Conservation (phyloP, 2,888 invertebrate species). For the Coenonympha arcania region DNA sequence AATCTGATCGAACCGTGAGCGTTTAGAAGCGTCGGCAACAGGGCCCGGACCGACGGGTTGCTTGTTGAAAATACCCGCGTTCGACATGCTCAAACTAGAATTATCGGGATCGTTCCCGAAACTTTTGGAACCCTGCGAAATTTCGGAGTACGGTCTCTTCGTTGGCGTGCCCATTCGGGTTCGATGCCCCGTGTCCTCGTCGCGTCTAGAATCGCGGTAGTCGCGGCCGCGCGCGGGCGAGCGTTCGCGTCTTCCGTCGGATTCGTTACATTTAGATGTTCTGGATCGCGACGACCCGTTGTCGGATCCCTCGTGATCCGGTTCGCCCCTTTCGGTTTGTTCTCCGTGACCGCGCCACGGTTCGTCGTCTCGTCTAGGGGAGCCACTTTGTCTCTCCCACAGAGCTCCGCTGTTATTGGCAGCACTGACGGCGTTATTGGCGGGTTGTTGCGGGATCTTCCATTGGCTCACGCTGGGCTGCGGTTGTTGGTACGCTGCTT, state of each 20-base stretch:
- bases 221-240: background rate
- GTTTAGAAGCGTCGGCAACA: no score
- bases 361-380: background rate
- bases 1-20: no score
- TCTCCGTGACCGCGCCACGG: background rate
- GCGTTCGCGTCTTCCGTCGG: background rate
- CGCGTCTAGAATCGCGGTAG: background rate
- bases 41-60: no score
- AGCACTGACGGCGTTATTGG: background rate
- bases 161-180: no score
- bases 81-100: no score
- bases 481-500: slow-evolving; percentile 1
- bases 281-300: background rate
- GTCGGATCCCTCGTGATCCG: background rate
- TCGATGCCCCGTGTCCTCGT: background rate
- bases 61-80: no score
- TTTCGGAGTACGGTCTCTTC: no score
- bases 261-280: background rate
- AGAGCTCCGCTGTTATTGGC: background rate
- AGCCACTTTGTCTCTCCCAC: background rate
- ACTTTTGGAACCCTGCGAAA: no score
- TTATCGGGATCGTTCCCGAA: no score
- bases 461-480: slow-evolving; percentile 5
- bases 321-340: background rate
- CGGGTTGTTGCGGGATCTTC: background rate